These are phyloP conservation scores for Cyphomyrus discorhynchus DNA, from an alignment of 2,113 vertebrate genomes.

Conservation along the genomic window DNA sequence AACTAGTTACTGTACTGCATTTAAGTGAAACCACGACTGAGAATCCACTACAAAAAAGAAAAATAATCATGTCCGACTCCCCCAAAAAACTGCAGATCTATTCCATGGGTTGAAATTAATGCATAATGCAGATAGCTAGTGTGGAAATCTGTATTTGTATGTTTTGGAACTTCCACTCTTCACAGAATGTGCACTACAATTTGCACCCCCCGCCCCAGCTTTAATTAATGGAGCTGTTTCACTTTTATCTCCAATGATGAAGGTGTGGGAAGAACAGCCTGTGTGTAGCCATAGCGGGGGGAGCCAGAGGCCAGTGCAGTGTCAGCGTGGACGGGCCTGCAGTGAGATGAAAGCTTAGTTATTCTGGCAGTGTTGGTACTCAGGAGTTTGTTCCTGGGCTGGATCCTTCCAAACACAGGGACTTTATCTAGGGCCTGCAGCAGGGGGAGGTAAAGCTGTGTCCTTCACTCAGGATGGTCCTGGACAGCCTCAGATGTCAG, in stretches of 20 bases:
- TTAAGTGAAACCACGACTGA: background rate
- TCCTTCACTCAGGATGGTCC: background rate
- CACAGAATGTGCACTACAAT: background rate
- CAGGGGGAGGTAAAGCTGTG: background rate
- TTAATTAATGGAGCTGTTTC: background rate
- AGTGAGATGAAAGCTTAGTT: constrained; percentile 22
- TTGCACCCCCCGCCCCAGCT: background rate
- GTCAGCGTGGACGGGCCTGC: constrained; percentile 22
- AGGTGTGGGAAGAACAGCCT: background rate
- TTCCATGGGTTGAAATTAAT: background rate
- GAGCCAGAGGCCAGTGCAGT: constrained; percentile 23
- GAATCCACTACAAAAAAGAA: background rate
- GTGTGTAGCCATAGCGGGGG: background rate
- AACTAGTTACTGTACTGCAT: background rate
- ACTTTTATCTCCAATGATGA: background rate
- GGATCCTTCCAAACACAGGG: background rate
- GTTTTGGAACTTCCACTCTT: background rate
- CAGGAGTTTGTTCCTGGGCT: background rate
- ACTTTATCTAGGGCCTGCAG: background rate
- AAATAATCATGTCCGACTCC: background rate
- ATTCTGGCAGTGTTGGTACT: constrained; percentile 35
- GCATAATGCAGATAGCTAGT: background rate
- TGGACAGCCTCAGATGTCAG: background rate
- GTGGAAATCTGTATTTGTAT: background rate
- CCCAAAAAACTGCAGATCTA: background rate